Evolutionary conservation across 2,888 invertebrate genomes (phyloP).

Genomic region (Amaurobius ferox): DNA sequence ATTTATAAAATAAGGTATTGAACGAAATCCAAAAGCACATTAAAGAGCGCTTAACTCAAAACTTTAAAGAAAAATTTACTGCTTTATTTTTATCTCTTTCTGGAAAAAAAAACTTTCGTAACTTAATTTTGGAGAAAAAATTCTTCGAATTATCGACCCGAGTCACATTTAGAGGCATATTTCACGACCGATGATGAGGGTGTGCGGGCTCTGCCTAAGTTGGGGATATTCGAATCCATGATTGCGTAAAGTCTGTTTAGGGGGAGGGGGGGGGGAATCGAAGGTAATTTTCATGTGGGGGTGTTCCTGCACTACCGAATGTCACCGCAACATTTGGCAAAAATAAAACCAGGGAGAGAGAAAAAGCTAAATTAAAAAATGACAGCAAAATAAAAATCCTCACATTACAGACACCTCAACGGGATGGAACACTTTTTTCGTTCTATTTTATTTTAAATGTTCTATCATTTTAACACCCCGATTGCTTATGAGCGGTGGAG

Average conservation of each 20-base stretch:
- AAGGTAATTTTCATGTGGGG: slow-evolving; percentile 51
- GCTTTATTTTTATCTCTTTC: slow-evolving; percentile 34
- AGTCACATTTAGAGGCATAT: slow-evolving; percentile 49
- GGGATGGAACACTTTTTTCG: slow-evolving; percentile 23
- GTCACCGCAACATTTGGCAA: slow-evolving; percentile 56
- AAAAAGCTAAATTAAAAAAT: slow-evolving; percentile 40
- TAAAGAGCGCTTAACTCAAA: slow-evolving; percentile 53
- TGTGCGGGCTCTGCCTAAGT: neutral
- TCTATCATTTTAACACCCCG: slow-evolving; percentile 64
- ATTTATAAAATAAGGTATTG: too few species aligned
- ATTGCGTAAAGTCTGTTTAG: neutral
- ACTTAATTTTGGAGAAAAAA: slow-evolving; percentile 13
- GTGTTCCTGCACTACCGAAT: slow-evolving; percentile 38
- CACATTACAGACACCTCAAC: slow-evolving; percentile 11
- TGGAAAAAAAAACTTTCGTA: slow-evolving; percentile 32
- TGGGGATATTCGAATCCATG: neutral
- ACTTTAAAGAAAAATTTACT: slow-evolving; percentile 37
- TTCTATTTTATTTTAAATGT: slow-evolving; percentile 59
- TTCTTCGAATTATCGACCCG: slow-evolving; percentile 47
- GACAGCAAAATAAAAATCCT: slow-evolving; percentile 30
- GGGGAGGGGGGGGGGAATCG: neutral
- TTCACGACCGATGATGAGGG: slow-evolving; percentile 59
- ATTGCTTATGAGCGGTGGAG: slow-evolving; percentile 32
- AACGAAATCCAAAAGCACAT: slow-evolving; percentile 29
- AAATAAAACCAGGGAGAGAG: slow-evolving; percentile 29